A percentile compares a stretch with the other conserved stretches of the same genome.
phyloP scores from a whole-genome alignment of 2,113 vertebrate species.

The Daubentonia madagascariensis region DNA sequence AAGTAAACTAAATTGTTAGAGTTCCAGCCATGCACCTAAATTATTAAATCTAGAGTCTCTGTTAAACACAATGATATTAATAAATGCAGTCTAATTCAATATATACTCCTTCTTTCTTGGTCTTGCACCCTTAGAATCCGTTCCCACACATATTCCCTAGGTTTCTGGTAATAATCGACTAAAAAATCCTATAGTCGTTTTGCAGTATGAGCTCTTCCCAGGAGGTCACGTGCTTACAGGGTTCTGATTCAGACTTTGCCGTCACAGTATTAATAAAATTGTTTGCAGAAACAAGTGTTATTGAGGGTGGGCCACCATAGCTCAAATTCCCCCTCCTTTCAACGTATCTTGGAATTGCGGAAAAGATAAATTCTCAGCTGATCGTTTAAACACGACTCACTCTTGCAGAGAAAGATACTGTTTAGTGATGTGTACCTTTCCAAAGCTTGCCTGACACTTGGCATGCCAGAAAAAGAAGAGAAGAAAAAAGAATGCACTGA shows the following conservation, averaged over 20 bases:
- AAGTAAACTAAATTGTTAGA: neutral
- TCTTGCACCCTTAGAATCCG: neutral
- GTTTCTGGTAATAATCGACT: neutral
- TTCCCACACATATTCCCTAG: neutral
- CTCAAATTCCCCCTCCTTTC: neutral
- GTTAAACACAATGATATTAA: neutral
- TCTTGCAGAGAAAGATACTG: neutral
- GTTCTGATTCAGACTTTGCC: neutral
- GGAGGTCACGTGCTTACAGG: neutral
- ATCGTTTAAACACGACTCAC: neutral
- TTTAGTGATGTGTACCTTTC: neutral
- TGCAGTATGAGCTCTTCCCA: neutral
- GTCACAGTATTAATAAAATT: neutral
- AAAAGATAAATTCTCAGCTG: neutral
- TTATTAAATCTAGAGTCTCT: neutral
- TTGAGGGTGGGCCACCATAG: neutral
- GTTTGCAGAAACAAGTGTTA: neutral
- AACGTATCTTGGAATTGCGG: neutral
- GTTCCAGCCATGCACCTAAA: neutral
- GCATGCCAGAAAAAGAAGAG: neutral
- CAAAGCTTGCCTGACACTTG: neutral
- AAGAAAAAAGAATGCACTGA: neutral
- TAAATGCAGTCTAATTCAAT: neutral
- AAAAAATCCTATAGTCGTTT: neutral
- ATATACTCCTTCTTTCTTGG: neutral